Base-by-base conservation (phyloP, 1,140 invertebrate species). In the Triops longicaudatus region DNA sequence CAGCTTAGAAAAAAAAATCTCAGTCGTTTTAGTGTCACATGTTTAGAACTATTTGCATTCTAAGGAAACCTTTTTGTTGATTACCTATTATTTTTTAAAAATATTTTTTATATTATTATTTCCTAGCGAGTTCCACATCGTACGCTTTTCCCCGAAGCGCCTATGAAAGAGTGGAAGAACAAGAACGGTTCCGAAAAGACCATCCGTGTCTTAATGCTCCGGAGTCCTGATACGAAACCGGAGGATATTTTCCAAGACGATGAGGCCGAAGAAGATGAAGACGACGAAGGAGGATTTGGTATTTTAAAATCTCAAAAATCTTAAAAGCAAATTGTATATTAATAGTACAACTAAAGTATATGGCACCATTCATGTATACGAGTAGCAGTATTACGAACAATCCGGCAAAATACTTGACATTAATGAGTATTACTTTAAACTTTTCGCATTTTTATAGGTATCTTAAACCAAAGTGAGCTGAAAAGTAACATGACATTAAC, bases 81-180 rank as follows among this genome's bases (percentile, higher is more conserved):
- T 37, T 37, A 37, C 7, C 7, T 37, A 37, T 37, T 2, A 4
- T 37, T 37, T 37, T 77, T 81, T 73, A n/a, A n/a, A n/a, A n/a
- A n/a, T 41, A 73, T 28, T 31, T 73, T 10, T 26, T n/a, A 2
- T 74, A 17, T 14, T 74, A 26, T 63, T 26, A 50, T 75, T 31
- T 9, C 83, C 83, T 78, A 87, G 84, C 82, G 81, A 77, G 82
- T 88, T 22, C 86, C 86, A 0, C 90, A 89, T 80, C 84, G 88
- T 80, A 84, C 84, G 5, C 79, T 90, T 9, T 89, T 89, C 84
- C 89, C 89, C 26, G 82, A 89, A 79, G 87, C 89, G 1, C 77
- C 80, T 4, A 80, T 82, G 28, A 82, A 81, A 44, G 88, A 91
- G 78, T 89, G 86, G 83, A 85, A 85, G 80, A 82, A 82, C 12